Evolutionary conservation across 1,140 invertebrate species (phyloP).

Genomic region (Dendrolimus punctatus): DNA sequence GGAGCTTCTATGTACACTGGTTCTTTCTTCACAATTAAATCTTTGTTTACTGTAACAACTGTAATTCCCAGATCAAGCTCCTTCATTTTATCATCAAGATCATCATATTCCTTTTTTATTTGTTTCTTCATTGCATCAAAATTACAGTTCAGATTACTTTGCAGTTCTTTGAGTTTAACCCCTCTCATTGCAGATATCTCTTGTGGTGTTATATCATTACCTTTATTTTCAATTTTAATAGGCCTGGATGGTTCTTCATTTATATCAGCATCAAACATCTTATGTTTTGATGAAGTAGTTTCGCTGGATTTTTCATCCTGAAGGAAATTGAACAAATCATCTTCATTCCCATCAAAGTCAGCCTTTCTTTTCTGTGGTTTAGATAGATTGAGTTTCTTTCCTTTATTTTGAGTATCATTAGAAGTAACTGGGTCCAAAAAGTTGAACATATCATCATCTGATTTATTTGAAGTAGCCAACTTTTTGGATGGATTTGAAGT

Average conservation of each 20-base stretch:
- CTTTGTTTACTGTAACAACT: slow-evolving; percentile 29
- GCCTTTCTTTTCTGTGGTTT: slow-evolving; percentile 49
- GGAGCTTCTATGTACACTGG: slow-evolving; percentile 21
- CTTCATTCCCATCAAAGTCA: slow-evolving; percentile 28
- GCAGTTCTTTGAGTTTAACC: slow-evolving; percentile 42
- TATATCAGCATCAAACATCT: not conserved
- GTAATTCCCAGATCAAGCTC: slow-evolving; percentile 45
- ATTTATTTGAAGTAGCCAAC: slow-evolving; percentile 18
- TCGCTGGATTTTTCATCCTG: slow-evolving; percentile 11
- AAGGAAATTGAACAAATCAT: slow-evolving; percentile 56
- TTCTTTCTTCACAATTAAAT: slow-evolving; percentile 54
- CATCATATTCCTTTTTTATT: slow-evolving; percentile 36
- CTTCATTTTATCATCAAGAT: slow-evolving; percentile 42
- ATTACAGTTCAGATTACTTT: slow-evolving; percentile 21
- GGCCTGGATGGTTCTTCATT: not conserved
- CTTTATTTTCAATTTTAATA: slow-evolving; percentile 2
- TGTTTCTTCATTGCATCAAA: slow-evolving; percentile 15
- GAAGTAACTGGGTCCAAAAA: slow-evolving; percentile 27
- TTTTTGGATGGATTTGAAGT: slow-evolving; percentile 37
- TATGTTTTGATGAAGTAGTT: not conserved
- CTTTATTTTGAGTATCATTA: slow-evolving; percentile 16
- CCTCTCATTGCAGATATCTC: slow-evolving; percentile 41
- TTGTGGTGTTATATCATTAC: slow-evolving; percentile 5
- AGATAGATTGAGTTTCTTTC: slow-evolving; percentile 42
- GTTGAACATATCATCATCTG: slow-evolving; percentile 37